A percentile compares a stretch with the other conserved stretches of the same genome.
These are phyloP conservation scores for Galeruca laticollis DNA, from an alignment of 2,888 invertebrate genomes.

Conservation along the genomic window DNA sequence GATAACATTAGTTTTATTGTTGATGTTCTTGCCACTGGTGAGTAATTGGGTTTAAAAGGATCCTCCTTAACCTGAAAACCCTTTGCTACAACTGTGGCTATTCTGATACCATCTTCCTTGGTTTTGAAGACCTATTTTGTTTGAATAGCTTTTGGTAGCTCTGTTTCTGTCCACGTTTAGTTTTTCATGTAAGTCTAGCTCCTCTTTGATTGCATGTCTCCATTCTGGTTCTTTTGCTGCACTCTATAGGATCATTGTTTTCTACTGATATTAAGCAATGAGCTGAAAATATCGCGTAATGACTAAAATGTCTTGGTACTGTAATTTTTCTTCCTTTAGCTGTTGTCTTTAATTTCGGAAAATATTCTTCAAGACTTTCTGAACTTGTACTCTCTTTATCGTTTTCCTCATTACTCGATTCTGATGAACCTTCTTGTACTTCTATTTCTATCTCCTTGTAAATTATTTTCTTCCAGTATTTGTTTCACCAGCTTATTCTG, in stretches of 20 bases:
- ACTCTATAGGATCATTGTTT: neutral
- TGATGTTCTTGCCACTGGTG: slow-evolving; percentile 25
- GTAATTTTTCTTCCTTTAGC: slow-evolving; percentile 39
- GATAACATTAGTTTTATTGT: slow-evolving; percentile 23
- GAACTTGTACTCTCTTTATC: slow-evolving; percentile 28
- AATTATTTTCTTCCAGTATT: neutral
- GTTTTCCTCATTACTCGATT: slow-evolving; percentile 14
- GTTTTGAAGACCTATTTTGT: too few relatives aligned
- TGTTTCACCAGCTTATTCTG: slow-evolving; percentile 29
- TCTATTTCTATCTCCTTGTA: neutral
- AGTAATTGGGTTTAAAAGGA: slow-evolving; percentile 27
- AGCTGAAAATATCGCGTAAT: slow-evolving; percentile 38
- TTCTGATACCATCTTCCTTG: slow-evolving; percentile 42
- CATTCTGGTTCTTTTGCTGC: slow-evolving; percentile 19
- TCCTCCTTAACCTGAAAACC: slow-evolving; percentile 34
- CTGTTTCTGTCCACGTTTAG: slow-evolving; percentile 23
- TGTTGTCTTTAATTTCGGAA: slow-evolving; percentile 6
- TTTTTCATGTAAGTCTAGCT: slow-evolving; percentile 12
- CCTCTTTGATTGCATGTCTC: slow-evolving; percentile 10
- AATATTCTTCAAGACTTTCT: slow-evolving; percentile 9
- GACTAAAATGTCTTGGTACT: slow-evolving; percentile 31
- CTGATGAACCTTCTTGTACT: neutral
- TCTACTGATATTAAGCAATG: slow-evolving; percentile 23
- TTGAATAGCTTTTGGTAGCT: too few relatives aligned
- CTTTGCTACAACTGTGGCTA: slow-evolving; percentile 39